These are phyloP conservation scores for Neelides sp. DNA, from an alignment of 1,140 invertebrate species.

Conservation along the genomic window DNA sequence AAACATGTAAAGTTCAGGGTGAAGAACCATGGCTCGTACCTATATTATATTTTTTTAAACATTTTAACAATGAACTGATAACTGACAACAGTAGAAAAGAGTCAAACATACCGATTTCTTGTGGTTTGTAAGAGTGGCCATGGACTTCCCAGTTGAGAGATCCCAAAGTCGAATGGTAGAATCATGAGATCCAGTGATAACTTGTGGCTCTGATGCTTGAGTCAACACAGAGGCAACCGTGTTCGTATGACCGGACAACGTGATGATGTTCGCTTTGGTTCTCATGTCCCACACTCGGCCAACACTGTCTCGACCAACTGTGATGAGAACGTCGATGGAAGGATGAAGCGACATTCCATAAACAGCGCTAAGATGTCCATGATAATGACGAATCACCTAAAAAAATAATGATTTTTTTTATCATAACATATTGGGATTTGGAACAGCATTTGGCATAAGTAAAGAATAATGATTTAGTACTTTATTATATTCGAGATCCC, in stretches of 20 bases:
- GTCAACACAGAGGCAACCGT: conserved; percentile 88
- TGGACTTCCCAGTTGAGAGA: conserved; percentile 84
- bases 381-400: conserved; percentile 90
- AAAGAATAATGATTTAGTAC: conserved; percentile 37
- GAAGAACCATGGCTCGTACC: conserved; percentile 33
- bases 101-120: conserved; percentile 85
- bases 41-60: too few relatives aligned
- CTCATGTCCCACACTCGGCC: conserved; percentile 97
- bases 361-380: conserved; percentile 94
- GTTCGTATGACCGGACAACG: conserved; percentile 89
- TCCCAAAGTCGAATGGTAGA: conserved; percentile 86
- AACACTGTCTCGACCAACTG: conserved; percentile 73
- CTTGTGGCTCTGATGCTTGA: conserved; percentile 86
- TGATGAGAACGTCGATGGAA: conserved; percentile 84
- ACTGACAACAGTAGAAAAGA: not conserved
- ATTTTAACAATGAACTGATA: conserved; percentile 31
- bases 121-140: conserved; percentile 93
- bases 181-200: conserved; percentile 57
- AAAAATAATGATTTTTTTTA: conserved; percentile 16
- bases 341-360: conserved; percentile 91
- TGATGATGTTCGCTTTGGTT: conserved; percentile 96
- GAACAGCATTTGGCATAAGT: not conserved
- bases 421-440: not conserved
- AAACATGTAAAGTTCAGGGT: conserved; percentile 62
- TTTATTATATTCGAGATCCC: conserved; percentile 99